Percentiles rank a stretch among this genome's conserved stretches.
Conservation (phyloP, 2,888 invertebrate species). For the Urechis unicinctus region DNA sequence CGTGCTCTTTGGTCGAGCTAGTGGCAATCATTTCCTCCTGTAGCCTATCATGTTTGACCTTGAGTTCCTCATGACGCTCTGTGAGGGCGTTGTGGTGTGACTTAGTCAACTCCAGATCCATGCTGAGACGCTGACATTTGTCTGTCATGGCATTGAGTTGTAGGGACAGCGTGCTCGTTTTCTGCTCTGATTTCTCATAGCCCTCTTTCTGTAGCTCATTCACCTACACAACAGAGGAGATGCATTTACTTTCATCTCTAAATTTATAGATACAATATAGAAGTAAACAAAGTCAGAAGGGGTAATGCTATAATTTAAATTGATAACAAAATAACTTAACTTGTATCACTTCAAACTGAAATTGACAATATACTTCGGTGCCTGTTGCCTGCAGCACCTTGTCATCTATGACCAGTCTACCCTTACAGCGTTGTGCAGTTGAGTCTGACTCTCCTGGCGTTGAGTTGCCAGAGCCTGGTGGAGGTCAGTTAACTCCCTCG, state of each 20-base stretch:
- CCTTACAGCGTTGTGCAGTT: conserved; percentile 33
- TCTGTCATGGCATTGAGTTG: conserved; percentile 36
- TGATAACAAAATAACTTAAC: too few relatives aligned
- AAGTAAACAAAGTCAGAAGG: not conserved
- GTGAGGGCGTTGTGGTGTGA: conserved; percentile 15
- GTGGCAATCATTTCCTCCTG: conserved; percentile 24
- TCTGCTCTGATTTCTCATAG: conserved; percentile 29
- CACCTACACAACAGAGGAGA: conserved; percentile 3
- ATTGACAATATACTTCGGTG: too few relatives aligned
- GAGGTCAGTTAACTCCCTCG: conserved; percentile 32
- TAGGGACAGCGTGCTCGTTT: conserved; percentile 29
- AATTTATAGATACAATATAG: too few relatives aligned
- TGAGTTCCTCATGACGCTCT: conserved; percentile 25
- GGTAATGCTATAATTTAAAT: too few relatives aligned
- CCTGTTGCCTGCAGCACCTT: too few relatives aligned
- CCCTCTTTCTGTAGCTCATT: conserved; percentile 29
- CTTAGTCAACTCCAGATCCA: conserved; percentile 27
- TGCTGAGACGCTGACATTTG: conserved; percentile 27
- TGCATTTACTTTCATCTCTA: not conserved
- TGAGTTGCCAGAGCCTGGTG: conserved; percentile 34
- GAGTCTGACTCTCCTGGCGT: conserved; percentile 35
- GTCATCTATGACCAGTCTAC: too few relatives aligned
- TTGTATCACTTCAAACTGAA: too few relatives aligned
- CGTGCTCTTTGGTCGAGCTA: conserved; percentile 27
- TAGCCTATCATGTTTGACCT: conserved; percentile 1